phyloP scores from a whole-genome alignment of 2,888 invertebrate species.

The Teinopalpus imperialis region DNA sequence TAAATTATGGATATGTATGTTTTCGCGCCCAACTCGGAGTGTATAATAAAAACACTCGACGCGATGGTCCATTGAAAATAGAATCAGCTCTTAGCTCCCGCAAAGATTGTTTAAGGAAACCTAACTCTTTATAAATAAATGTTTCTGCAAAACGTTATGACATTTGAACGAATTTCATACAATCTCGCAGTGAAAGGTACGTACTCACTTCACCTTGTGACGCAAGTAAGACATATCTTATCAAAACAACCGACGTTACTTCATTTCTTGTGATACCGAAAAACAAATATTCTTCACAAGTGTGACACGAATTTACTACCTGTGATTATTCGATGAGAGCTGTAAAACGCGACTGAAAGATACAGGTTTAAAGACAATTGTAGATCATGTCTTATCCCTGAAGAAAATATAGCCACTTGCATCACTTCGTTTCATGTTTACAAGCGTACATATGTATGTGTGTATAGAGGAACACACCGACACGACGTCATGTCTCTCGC shows the following conservation, averaged over 20 bases:
- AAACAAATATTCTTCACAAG: slow-evolving; percentile 11
- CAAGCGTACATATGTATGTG: slow-evolving; percentile 41
- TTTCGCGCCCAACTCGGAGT: slow-evolving; percentile 39
- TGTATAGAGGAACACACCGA: slow-evolving; percentile 50
- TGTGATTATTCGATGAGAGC: background rate
- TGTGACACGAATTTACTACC: background rate
- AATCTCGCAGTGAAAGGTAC: slow-evolving; percentile 12
- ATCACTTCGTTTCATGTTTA: slow-evolving; percentile 57
- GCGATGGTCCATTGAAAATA: slow-evolving; percentile 73
- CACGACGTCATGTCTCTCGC: slow-evolving; percentile 63
- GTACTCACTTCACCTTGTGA: slow-evolving; percentile 21
- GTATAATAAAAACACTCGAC: slow-evolving; percentile 51
- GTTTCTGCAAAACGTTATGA: slow-evolving; percentile 1
- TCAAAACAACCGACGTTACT: slow-evolving; percentile 18
- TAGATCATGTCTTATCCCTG: slow-evolving; percentile 22
- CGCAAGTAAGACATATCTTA: slow-evolving; percentile 23
- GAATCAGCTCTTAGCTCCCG: slow-evolving; percentile 50
- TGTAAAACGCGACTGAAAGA: background rate
- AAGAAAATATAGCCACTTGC: slow-evolving; percentile 29
- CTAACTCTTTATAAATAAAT: slow-evolving; percentile 7
- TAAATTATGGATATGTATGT: no score
- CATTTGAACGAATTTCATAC: background rate
- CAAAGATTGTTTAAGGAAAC: slow-evolving; percentile 41
- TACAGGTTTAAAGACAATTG: slow-evolving; percentile 10
- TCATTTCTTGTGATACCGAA: slow-evolving; percentile 12